Percentiles rank a stretch among this genome's conserved stretches.
These are phyloP conservation scores for Hypolimnas misippus DNA, from an alignment of 2,888 invertebrate species.

Conservation along the genomic window DNA sequence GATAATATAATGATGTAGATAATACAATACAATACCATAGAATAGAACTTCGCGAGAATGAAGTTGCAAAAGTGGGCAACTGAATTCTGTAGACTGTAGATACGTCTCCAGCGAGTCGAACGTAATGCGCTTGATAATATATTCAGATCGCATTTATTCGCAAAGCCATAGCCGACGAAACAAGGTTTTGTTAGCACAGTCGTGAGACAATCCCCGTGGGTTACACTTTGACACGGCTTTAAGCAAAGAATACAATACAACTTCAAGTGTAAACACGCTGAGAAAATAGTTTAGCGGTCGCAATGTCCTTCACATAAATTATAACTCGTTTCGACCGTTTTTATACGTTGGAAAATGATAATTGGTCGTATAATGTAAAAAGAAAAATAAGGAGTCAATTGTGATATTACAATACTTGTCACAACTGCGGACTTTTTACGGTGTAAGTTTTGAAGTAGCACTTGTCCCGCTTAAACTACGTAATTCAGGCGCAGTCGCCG, in stretches of 20 bases:
- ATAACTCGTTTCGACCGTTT: neutral
- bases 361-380: neutral
- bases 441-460: slow-evolving; percentile 44
- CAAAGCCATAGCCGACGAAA: slow-evolving; percentile 72
- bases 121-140: slow-evolving; percentile 79
- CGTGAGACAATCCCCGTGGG: slow-evolving; percentile 66
- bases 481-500: slow-evolving; percentile 44
- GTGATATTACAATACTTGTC: slow-evolving; percentile 39
- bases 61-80: slow-evolving; percentile 49
- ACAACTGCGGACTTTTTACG: slow-evolving; percentile 39
- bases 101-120: slow-evolving; percentile 75
- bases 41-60: slow-evolving; percentile 41
- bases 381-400: slow-evolving; percentile 14
- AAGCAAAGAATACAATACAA: slow-evolving; percentile 29
- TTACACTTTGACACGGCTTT: slow-evolving; percentile 57
- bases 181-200: slow-evolving; percentile 69
- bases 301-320: slow-evolving; percentile 3
- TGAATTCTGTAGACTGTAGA: slow-evolving; percentile 63
- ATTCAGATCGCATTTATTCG: slow-evolving; percentile 80
- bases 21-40: slow-evolving; percentile 40
- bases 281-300: slow-evolving; percentile 13
- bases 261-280: slow-evolving; percentile 10
- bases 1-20: slow-evolving; percentile 37
- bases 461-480: slow-evolving; percentile 44
- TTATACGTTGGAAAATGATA: neutral